Percentiles rank a stretch among this genome's conserved stretches.
These are phyloP conservation scores for Ameiurus melas DNA, from an alignment of 2,113 vertebrate genomes.

Conservation along the genomic window DNA sequence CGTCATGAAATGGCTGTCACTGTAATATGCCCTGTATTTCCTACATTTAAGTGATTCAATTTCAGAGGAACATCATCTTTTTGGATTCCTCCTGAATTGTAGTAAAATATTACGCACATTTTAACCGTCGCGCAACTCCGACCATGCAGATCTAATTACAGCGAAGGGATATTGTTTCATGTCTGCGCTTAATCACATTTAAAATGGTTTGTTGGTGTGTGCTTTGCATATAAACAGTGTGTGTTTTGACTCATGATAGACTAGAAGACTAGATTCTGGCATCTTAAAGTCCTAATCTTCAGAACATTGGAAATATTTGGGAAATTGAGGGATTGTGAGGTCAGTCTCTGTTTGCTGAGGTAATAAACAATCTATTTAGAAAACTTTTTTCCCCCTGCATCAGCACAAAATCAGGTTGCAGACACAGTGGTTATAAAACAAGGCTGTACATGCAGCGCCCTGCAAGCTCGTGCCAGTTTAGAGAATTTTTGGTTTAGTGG, in stretches of 20 bases:
- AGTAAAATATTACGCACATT: background rate
- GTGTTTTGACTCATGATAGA: background rate
- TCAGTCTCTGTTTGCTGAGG: background rate
- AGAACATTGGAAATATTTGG: slow-evolving; percentile 20
- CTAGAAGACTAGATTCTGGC: background rate
- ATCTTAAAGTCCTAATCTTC: background rate
- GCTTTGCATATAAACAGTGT: background rate
- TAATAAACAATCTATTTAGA: background rate
- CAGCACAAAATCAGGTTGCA: background rate
- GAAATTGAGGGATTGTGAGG: background rate
- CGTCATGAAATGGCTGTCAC: background rate
- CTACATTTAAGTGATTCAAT: background rate
- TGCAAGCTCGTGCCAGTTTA: background rate
- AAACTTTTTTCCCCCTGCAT: no score
- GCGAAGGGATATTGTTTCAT: background rate
- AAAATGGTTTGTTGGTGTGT: background rate
- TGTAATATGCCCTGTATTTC: background rate
- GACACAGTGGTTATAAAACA: background rate
- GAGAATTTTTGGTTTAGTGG: background rate
- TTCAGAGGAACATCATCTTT: background rate
- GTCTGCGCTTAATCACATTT: background rate
- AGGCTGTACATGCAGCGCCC: background rate
- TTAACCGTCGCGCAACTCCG: background rate
- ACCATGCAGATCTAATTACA: background rate
- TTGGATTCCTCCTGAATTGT: background rate